These are phyloP conservation scores for Hemistola chrysoprasaria DNA, from an alignment of 2,888 invertebrate genomes.

Conservation along the genomic window DNA sequence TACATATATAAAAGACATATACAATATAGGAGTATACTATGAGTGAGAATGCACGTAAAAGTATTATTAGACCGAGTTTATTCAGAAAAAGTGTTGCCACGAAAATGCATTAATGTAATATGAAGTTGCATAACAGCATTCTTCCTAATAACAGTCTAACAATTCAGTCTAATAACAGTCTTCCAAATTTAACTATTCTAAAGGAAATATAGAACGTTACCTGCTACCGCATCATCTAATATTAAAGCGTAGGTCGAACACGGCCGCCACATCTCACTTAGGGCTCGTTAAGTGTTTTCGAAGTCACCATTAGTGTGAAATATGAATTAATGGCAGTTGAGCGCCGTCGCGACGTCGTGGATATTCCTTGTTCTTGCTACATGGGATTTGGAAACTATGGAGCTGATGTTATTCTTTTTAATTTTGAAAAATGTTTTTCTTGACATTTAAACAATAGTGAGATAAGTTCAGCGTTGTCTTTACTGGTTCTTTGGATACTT, in stretches of 20 bases:
- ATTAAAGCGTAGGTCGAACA: conserved; percentile 41
- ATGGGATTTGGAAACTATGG: conserved; percentile 16
- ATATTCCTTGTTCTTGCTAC: conserved; percentile 28
- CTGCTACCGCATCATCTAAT: conserved; percentile 32
- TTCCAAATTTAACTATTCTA: conserved; percentile 8
- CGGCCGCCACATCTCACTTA: conserved; percentile 60
- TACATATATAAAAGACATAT: no score
- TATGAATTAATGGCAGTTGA: conserved; percentile 70
- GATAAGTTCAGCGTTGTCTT: no score
- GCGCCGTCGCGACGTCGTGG: conserved; percentile 61
- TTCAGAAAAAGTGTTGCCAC: no score
- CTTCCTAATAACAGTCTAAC: no score
- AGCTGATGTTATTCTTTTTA: no score
- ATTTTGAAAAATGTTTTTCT: not conserved
- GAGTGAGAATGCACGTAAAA: no score
- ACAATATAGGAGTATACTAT: no score
- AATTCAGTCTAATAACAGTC: no score
- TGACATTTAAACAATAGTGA: not conserved
- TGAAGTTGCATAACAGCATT: no score
- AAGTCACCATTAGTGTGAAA: conserved; percentile 76
- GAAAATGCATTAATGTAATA: no score
- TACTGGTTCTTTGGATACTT: no score
- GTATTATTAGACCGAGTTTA: no score
- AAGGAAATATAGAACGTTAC: conserved; percentile 11
- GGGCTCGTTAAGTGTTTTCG: conserved; percentile 67